A percentile compares a stretch with the other conserved stretches of the same genome.
Conservation (phyloP, 2,888 invertebrate genomes). For the Leptinotarsa tumamoca region DNA sequence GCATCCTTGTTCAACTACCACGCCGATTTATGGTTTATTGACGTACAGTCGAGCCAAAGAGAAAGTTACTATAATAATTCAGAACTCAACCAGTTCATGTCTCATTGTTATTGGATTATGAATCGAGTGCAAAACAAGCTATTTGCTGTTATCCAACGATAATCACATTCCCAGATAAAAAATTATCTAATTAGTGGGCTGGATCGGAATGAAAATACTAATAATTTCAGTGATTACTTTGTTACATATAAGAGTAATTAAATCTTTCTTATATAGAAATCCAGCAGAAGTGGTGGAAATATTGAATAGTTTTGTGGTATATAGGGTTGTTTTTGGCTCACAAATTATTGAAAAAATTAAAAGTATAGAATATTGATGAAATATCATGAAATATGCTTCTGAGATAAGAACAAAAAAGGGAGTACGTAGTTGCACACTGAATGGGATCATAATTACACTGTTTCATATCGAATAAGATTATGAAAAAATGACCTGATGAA, state of each 20-base stretch:
- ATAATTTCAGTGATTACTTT: slow-evolving; percentile 8
- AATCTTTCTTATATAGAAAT: not conserved
- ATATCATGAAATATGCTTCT: too few relatives aligned
- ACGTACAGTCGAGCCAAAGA: slow-evolving; percentile 17
- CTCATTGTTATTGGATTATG: slow-evolving; percentile 10
- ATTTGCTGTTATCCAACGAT: slow-evolving; percentile 27
- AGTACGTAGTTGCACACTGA: too few relatives aligned
- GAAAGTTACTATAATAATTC: slow-evolving; percentile 25
- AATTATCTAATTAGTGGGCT: slow-evolving; percentile 13
- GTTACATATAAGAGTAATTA: not conserved
- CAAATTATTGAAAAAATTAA: too few relatives aligned
- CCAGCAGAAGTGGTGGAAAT: not conserved
- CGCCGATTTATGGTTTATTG: slow-evolving; percentile 24
- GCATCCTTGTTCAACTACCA: slow-evolving; percentile 22
- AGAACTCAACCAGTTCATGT: not conserved
- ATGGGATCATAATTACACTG: too few relatives aligned
- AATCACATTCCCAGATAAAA: slow-evolving; percentile 16
- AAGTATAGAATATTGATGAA: too few relatives aligned
- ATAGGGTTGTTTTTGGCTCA: too few relatives aligned
- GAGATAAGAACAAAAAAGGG: too few relatives aligned
- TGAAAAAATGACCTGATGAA: too few relatives aligned
- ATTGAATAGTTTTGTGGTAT: too few relatives aligned
- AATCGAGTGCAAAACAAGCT: slow-evolving; percentile 5
- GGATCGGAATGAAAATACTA: not conserved
- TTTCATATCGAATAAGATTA: too few relatives aligned